Evolutionary conservation across 2,888 invertebrate genomes (phyloP).

Genomic region (Carcina quercana): DNA sequence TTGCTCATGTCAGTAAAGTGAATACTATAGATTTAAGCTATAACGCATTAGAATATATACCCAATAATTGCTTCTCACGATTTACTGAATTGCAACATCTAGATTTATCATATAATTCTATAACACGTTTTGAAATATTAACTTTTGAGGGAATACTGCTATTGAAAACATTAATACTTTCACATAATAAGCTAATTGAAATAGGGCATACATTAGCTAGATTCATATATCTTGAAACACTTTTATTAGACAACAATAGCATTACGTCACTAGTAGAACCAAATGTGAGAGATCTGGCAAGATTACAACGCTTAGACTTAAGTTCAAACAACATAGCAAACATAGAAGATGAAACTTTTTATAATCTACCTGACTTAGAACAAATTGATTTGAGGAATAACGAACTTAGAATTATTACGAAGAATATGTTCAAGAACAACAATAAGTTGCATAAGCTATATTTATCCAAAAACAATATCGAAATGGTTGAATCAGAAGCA

Average conservation of each 20-base stretch:
- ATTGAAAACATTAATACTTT: slow-evolving; percentile 11
- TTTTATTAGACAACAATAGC: slow-evolving; percentile 13
- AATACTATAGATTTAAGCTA: slow-evolving; percentile 13
- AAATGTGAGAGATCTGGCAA: slow-evolving; percentile 13
- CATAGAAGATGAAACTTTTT: no score
- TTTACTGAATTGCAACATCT: slow-evolving; percentile 12
- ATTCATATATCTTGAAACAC: slow-evolving; percentile 12
- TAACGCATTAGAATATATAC: slow-evolving; percentile 13
- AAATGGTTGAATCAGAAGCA: no score
- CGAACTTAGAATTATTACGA: no score
- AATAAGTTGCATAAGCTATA: no score
- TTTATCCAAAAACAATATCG: no score
- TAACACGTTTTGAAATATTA: slow-evolving; percentile 10
- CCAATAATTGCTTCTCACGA: slow-evolving; percentile 11
- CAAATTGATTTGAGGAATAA: no score
- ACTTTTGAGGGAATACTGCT: slow-evolving; percentile 16
- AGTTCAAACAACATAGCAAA: no score
- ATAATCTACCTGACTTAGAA: no score
- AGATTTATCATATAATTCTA: slow-evolving; percentile 15
- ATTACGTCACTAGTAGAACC: slow-evolving; percentile 6
- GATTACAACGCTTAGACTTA: no score
- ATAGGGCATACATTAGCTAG: slow-evolving; percentile 12
- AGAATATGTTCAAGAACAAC: no score
- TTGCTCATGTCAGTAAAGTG: no score
- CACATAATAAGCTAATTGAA: slow-evolving; percentile 11